These are phyloP conservation scores for Schizopygopsis pylzovi DNA, from an alignment of 2,797 vertebrate genomes.

Conservation along the genomic window DNA sequence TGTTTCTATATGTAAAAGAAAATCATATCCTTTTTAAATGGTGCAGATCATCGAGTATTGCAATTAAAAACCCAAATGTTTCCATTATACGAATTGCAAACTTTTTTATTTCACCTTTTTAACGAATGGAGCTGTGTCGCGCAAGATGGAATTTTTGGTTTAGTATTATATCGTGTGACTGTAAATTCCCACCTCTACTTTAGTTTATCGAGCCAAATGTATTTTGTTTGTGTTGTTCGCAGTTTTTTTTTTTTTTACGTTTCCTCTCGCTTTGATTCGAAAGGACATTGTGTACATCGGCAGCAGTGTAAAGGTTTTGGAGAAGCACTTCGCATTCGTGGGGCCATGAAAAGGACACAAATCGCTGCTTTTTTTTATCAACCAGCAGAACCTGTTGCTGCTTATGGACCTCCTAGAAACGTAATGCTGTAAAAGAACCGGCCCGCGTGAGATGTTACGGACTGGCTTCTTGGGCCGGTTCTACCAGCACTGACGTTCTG, in stretches of 20 bases:
- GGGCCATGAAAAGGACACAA: conserved; percentile 47
- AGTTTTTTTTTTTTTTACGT: conserved; percentile 60
- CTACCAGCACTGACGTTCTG: conserved; percentile 62
- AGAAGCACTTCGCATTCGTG: neutral
- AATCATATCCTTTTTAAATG: conserved; percentile 67
- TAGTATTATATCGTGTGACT: conserved; percentile 77
- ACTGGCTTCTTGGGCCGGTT: conserved; percentile 45
- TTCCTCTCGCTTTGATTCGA: conserved; percentile 3
- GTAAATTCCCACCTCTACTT: conserved; percentile 39
- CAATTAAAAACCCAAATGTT: conserved; percentile 68
- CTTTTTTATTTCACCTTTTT: neutral
- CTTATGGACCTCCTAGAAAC: conserved; percentile 66
- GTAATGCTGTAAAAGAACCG: conserved; percentile 64
- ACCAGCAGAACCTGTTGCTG: conserved; percentile 79
- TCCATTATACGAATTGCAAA: conserved; percentile 48
- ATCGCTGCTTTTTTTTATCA: conserved; percentile 73
- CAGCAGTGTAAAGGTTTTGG: conserved; percentile 36
- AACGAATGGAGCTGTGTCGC: neutral
- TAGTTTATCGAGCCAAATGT: conserved; percentile 66
- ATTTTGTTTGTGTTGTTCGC: conserved; percentile 57
- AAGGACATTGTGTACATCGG: conserved; percentile 31
- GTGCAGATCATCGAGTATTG: conserved; percentile 52
- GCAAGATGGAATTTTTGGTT: conserved; percentile 53
- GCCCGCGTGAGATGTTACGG: conserved; percentile 13
- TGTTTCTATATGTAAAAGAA: conserved; percentile 50